phyloP scores from a whole-genome alignment of 2,797 vertebrate species.

The Bucorvus abyssinicus region DNA sequence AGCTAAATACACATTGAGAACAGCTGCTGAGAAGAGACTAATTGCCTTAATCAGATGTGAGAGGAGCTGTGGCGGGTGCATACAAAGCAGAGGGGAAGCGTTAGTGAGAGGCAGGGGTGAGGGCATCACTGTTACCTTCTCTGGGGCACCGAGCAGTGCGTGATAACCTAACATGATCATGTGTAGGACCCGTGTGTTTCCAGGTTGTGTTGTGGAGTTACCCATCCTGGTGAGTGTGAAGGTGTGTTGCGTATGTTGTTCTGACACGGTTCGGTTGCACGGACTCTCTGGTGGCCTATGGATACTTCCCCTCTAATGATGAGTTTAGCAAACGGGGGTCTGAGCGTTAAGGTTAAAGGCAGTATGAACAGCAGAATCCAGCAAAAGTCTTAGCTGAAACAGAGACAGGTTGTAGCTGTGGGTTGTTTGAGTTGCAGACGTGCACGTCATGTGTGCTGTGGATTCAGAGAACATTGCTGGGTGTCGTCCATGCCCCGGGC shows the following conservation, averaged over 20 bases:
- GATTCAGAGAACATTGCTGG: background rate
- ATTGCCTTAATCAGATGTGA: background rate
- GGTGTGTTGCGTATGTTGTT: background rate
- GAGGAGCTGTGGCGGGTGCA: background rate
- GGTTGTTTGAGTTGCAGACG: background rate
- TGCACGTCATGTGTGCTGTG: too few species aligned
- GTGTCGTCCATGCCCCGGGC: background rate
- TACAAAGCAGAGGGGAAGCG: background rate
- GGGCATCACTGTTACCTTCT: background rate
- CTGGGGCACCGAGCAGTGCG: background rate
- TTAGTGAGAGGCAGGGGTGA: background rate
- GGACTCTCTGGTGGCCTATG: background rate
- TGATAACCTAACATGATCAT: fast-evolving
- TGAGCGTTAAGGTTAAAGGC: background rate
- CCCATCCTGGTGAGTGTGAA: fast-evolving
- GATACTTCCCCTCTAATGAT: background rate
- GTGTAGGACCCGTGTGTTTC: fast-evolving
- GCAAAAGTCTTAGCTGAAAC: background rate
- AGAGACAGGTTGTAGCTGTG: background rate
- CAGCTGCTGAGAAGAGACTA: background rate
- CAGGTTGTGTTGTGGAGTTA: background rate
- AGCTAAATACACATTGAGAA: background rate
- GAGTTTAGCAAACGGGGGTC: background rate
- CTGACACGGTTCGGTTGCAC: background rate
- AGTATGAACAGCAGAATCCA: background rate